Percentiles rank a stretch among this genome's conserved stretches.
phyloP scores from a whole-genome alignment of 2,797 vertebrate genomes.

The Danio kyathit region DNA sequence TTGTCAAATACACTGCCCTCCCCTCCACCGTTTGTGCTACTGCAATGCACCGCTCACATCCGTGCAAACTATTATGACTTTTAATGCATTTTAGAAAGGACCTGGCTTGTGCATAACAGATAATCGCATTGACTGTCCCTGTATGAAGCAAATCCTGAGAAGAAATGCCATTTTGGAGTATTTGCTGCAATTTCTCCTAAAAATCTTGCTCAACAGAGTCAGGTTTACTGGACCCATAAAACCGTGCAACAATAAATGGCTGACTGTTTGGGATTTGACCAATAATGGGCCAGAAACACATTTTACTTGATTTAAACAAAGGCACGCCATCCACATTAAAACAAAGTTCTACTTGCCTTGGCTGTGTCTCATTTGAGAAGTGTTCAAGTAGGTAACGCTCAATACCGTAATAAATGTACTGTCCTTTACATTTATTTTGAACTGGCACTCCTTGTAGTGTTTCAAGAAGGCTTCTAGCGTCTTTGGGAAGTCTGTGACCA shows the following conservation, averaged over 20 bases:
- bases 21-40: not conserved
- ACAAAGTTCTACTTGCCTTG: not conserved
- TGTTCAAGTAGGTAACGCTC: not conserved
- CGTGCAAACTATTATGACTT: not conserved
- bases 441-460: not conserved
- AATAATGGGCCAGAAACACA: not conserved
- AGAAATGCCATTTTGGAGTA: not conserved
- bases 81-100: not conserved
- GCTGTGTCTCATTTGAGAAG: not conserved
- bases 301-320: not conserved
- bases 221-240: not conserved
- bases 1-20: not conserved
- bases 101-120: not conserved
- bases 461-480: not conserved
- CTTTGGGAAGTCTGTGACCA: constrained; percentile 4
- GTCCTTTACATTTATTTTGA: constrained; percentile 10
- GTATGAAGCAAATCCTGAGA: not conserved
- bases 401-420: constrained; percentile 1
- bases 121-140: not conserved
- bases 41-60: not conserved
- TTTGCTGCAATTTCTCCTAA: not conserved
- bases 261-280: not conserved
- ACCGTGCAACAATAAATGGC: constrained; percentile 9
- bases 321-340: not conserved
- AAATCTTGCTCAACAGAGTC: not conserved